Base-by-base conservation (phyloP, 2,888 invertebrate species). In the Cataglyphis albicans region DNA sequence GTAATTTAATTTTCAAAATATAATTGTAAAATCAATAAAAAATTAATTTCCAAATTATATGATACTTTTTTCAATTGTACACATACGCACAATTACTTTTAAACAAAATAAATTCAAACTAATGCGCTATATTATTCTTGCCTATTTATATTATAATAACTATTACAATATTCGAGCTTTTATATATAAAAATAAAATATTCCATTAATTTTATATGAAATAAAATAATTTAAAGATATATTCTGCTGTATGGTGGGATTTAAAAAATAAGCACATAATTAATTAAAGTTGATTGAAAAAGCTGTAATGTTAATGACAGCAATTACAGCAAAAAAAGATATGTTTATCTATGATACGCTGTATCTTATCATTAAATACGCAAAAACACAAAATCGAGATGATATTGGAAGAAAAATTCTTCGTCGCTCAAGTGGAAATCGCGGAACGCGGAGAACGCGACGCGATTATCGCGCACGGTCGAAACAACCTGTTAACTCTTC, bases 331-430 rank as follows among this genome's bases (percentile, higher is more conserved):
- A 44, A 25, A 80, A 52, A 21, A 78, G 44, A 67, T 32, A 38
- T 44, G 41, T 74, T 83, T 83, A 83, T 83, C 80, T 67, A 7
- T n/a, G 67, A 65, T 70, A 35, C 64, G 44, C 44, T 73, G 44
- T 85, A 84, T 76, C 85, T 85, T 85, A 85, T 85, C 85, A 63
- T 48, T 15, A 25, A 80, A 63, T 29, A 55, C 64, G 64, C 55
- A n/a, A 61, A 18, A 75, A 48, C 63, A 35, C 32, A 18, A 70
- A 78, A 78, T 78, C 72, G 21, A 59, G 72, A 70, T 44, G 21
- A 35, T 9, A 25, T 7, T 21, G 21, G 0, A 52, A 72, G 44
- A 78, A 59, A 78, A 72, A 59, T 57, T 59, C 1, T 18, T 5
- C 25, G 15, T 41, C 5, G 32, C 9, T 76, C 5, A n/a, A 68